Evolutionary conservation across 1,140 invertebrate genomes (phyloP).

Genomic region (Zaprionus nigranus): DNA sequence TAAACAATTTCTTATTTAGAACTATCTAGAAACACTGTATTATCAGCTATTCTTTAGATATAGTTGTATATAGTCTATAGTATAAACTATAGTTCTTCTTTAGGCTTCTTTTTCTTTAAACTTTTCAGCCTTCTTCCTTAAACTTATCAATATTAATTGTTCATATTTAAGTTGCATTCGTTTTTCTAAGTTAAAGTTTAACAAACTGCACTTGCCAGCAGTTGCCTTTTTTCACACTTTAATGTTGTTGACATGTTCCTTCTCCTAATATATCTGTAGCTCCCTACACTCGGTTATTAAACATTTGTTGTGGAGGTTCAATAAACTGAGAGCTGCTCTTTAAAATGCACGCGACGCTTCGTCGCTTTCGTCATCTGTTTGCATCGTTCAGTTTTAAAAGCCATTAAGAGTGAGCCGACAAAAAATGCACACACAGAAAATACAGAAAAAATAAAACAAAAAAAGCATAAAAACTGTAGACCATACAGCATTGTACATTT

Average conservation of each 20-base stretch:
- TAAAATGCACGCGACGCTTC: slow-evolving; percentile 44
- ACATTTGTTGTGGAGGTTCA: slow-evolving; percentile 49
- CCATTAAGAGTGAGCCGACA: slow-evolving; percentile 48
- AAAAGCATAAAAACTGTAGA: slow-evolving; percentile 52
- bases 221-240: slow-evolving; percentile 16
- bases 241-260: slow-evolving; percentile 3
- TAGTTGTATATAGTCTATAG: no score
- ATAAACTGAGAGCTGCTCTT: slow-evolving; percentile 50
- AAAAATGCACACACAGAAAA: slow-evolving; percentile 46
- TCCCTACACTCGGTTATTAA: slow-evolving; percentile 17
- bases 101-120: no score
- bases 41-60: no score
- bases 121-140: no score
- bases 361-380: slow-evolving; percentile 29
- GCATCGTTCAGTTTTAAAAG: slow-evolving; percentile 37
- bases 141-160: no score
- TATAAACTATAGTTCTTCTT: no score
- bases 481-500: slow-evolving; percentile 34
- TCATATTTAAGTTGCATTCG: no score
- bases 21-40: no score
- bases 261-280: neutral
- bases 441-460: slow-evolving; percentile 39
- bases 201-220: slow-evolving; percentile 27
- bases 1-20: no score
- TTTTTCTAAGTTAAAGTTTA: no score